These are phyloP conservation scores for Plotosus lineatus DNA, from an alignment of 2,113 vertebrate species.

Conservation along the genomic window DNA sequence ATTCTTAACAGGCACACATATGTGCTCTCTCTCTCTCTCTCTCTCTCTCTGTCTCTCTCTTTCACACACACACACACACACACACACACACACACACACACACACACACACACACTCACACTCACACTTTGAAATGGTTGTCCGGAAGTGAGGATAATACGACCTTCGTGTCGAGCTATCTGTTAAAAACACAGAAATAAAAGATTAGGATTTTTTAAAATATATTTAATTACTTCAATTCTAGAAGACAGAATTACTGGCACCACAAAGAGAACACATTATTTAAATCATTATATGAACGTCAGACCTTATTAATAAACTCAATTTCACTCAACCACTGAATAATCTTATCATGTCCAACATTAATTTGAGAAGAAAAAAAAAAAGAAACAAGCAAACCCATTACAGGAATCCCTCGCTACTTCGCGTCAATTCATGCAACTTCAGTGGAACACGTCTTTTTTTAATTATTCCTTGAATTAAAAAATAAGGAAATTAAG, in stretches of 20 bases:
- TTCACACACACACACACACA: too few relatives aligned
- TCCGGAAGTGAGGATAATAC: conserved; percentile 84
- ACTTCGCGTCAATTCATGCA: too few relatives aligned
- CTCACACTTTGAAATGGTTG: conserved; percentile 82
- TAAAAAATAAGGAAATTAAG: too few relatives aligned
- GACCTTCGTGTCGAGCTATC: conserved; percentile 79
- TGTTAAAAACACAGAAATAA: conserved; percentile 52
- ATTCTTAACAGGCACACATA: too few relatives aligned
- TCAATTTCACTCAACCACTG: not conserved
- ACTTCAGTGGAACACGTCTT: too few relatives aligned
- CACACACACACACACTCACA: conserved; percentile 14
- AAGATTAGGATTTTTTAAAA: not conserved
- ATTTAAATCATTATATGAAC: not conserved
- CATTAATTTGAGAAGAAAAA: not conserved
- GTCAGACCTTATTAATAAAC: not conserved
- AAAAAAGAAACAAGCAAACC: not conserved
- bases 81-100: conserved; percentile 27
- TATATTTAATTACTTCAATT: not conserved
- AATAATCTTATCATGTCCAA: not conserved
- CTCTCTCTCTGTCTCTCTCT: too few relatives aligned
- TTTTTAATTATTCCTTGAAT: too few relatives aligned
- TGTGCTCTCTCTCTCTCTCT: too few relatives aligned
- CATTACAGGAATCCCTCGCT: too few relatives aligned
- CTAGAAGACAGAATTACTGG: not conserved
- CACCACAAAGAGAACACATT: not conserved